phyloP scores from a whole-genome alignment of 2,888 invertebrate species.

The Macrophya alboannulata region DNA sequence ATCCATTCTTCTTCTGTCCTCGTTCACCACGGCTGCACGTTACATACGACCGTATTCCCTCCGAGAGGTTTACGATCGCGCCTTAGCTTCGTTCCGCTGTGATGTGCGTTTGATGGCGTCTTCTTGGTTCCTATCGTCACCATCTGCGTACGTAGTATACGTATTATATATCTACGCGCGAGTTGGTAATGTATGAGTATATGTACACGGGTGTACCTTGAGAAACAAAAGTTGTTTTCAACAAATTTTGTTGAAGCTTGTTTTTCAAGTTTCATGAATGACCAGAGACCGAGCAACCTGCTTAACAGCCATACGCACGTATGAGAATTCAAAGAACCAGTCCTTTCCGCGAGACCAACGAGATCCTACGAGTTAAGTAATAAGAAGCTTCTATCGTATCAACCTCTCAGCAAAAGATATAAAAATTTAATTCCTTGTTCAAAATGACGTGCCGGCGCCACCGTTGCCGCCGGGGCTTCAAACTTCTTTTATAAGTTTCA shows the following conservation, averaged over 20 bases:
- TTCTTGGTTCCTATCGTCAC: conserved; percentile 43
- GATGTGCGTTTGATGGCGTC: conserved; percentile 56
- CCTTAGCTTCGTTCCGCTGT: conserved; percentile 45
- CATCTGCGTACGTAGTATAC: conserved; percentile 26
- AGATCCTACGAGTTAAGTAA: conserved; percentile 54
- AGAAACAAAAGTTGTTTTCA: background rate
- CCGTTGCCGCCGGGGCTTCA: conserved; percentile 67
- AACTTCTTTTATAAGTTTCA: conserved; percentile 67
- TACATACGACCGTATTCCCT: conserved; percentile 46
- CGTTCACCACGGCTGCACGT: conserved; percentile 30
- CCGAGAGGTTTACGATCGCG: conserved; percentile 61
- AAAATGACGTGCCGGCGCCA: conserved; percentile 74
- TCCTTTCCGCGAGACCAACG: background rate
- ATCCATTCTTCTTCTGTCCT: conserved; percentile 63
- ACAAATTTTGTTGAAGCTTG: background rate
- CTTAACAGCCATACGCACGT: background rate
- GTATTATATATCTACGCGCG: background rate
- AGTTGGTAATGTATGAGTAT: background rate
- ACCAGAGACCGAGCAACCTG: background rate
- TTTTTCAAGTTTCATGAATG: background rate
- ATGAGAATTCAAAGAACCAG: background rate
- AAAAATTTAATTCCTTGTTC: conserved; percentile 79
- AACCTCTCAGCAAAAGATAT: conserved; percentile 78
- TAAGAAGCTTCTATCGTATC: conserved; percentile 72
- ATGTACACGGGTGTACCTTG: background rate